A percentile compares a stretch with the other conserved stretches of the same genome.
Evolutionary conservation across 2,888 invertebrate species (phyloP).

Genomic region (Campopleginae sp.): DNA sequence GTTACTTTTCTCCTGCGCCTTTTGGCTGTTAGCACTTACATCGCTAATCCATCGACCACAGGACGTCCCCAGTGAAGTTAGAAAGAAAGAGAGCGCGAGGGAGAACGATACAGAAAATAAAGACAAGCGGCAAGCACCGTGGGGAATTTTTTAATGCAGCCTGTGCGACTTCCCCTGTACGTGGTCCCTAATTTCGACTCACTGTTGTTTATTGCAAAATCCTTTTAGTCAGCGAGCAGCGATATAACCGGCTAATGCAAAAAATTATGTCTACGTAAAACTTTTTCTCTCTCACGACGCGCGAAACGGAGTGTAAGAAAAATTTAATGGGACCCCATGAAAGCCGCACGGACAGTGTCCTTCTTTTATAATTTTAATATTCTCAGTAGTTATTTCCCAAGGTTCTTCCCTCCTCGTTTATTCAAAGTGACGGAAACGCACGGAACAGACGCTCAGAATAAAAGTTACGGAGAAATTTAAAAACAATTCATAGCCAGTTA

Average conservation of each 20-base stretch:
- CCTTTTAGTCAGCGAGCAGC: constrained; percentile 80
- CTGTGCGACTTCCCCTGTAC: constrained; percentile 72
- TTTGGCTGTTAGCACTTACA: constrained; percentile 70
- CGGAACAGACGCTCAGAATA: not conserved
- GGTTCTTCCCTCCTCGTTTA: not conserved
- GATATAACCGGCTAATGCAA: constrained; percentile 26
- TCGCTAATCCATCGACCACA: constrained; percentile 78
- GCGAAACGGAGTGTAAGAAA: not conserved
- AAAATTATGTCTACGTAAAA: constrained; percentile 40
- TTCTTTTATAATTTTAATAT: not conserved
- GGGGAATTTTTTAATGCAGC: constrained; percentile 76
- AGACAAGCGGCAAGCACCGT: constrained; percentile 57
- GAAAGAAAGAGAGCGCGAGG: constrained; percentile 34
- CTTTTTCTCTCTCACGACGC: constrained; percentile 2
- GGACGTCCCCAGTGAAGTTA: constrained; percentile 54
- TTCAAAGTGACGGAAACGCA: not conserved
- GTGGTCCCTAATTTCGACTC: constrained; percentile 79
- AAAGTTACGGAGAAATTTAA: not conserved
- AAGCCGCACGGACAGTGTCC: not conserved
- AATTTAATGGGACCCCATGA: constrained; percentile 1
- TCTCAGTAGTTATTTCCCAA: not conserved
- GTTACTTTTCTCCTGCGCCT: constrained; percentile 61
- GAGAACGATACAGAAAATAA: constrained; percentile 35
- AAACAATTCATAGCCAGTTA: not conserved
- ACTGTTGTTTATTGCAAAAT: constrained; percentile 83